Base-by-base conservation (phyloP, 2,888 invertebrate species). In the Psococerastis gibbosa region DNA sequence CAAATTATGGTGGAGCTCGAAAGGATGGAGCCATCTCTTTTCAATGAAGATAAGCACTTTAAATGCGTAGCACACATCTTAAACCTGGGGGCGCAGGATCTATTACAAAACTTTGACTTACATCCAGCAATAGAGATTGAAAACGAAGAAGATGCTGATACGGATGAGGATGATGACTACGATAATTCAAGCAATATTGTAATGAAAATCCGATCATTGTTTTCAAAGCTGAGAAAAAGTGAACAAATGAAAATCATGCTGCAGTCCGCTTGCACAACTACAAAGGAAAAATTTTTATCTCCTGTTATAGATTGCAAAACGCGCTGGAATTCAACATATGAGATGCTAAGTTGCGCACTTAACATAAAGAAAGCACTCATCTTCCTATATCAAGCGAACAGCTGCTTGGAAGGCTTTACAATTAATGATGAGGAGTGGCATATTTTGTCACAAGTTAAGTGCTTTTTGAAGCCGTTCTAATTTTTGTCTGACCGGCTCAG, bases 11-110 rank as follows among this genome's bases (percentile, higher is more conserved):
- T 43, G 9, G 49, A 52, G 49, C 45, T 54, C 9, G 22, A 23
- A 32, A 41, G 42, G 43, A 4, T 48, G 16, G 34, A 23, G 15
- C 44, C 46, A 33, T 20, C 42, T 33, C 49, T 51, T 46, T 47
- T 51, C 48, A 9, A 41, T 22, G 47, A 48, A 35, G 31, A 54
- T 43, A 45, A 49, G 22, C 53, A 56, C 50, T 56, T 54, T 44
- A 46, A 52, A 5, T 55, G 54, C 42, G 47, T 54, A 32, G 49
- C 50, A 2, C 53, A 55, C 32, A 51, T 55, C 32, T 31, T 54
- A 34, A 55, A 56, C 43, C 43, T 53, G 15, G 53, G 45, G 18
- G 46, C 44, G 8, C 43, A 44, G 34, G 43, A 43, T 44, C 22
- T 46, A n/a, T 32, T 27, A 27, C 35, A 45, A 42, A 22, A 17